Base-by-base conservation (phyloP, 2,888 invertebrate species). In the Tinea trinotella region DNA sequence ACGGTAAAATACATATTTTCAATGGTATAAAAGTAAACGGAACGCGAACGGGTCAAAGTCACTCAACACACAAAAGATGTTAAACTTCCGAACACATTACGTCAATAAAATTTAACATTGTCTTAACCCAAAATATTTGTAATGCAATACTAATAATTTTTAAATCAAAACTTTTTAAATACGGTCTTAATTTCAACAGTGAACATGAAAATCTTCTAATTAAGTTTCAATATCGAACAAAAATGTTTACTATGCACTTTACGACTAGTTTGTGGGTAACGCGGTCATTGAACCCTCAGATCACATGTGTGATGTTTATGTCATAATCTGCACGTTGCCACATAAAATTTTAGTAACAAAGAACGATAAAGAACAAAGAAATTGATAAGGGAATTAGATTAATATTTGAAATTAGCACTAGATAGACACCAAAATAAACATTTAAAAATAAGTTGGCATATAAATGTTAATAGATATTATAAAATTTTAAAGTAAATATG, bases 31-130 rank as follows among this genome's bases (percentile, higher is more conserved):
- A 70, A 71, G 70, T 34, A 75, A 69, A 74, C 72, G 67, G 73
- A 62, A 72, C 76, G 64, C 67, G 72, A 69, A 69, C 79, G 72
- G 76, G 77, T 77, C 79, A 78, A 76, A 78, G 74, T 76, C 76
- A 72, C 64, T 64, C 59, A 65, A 64, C 64, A 57, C 59, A 68
- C 12, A 40, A 52, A 19, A 17, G 13, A 34, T 18, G 34, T 10
- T 15, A 24, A 50, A 12, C 30, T 22, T 20, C 12, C 48, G 24
- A 22, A 5, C 10, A 4, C 19, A 17, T 46, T 46, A 19, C 19
- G 19, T 46, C 46, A 46, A 19, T 19, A n/a, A 46, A 19, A 46
- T n/a, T n/a, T n/a, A n/a, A n/a, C n/a, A n/a, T n/a, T n/a, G n/a
- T n/a, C n/a, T n/a, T n/a, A n/a, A n/a, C n/a, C n/a, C n/a, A n/a